Evolutionary conservation across 2,113 vertebrate genomes (phyloP).

Genomic region (Pseudopipra pipra): DNA sequence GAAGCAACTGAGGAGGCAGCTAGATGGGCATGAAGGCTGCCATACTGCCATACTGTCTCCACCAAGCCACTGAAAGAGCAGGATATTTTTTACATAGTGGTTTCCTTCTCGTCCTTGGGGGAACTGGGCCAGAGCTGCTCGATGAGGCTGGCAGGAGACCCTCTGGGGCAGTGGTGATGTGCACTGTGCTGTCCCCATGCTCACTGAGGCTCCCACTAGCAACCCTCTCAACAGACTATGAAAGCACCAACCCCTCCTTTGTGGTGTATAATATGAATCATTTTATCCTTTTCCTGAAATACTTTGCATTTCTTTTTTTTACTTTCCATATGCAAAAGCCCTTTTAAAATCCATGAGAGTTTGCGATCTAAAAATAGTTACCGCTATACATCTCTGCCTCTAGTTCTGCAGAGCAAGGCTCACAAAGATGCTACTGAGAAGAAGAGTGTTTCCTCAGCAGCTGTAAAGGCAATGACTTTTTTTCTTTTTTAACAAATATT

Average conservation of each 20-base stretch:
- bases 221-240: background rate
- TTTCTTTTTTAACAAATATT: background rate
- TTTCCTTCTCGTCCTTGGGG: background rate
- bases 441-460: slow-evolving; percentile 5
- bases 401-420: slow-evolving; percentile 20
- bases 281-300: slow-evolving; percentile 50
- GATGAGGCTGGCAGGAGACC: background rate
- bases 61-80: background rate
- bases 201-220: background rate
- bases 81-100: rapidly evolving
- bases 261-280: slow-evolving; percentile 31
- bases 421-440: background rate
- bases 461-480: background rate
- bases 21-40: rapidly evolving
- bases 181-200: rapidly evolving
- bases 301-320: slow-evolving; percentile 25
- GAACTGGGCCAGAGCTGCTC: background rate
- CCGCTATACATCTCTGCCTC: background rate
- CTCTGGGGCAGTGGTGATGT: rapidly evolving
- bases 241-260: background rate
- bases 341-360: slow-evolving; percentile 59
- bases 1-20: background rate
- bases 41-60: background rate
- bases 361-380: slow-evolving; percentile 43
- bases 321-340: slow-evolving; percentile 58